These are phyloP conservation scores for Noturus placidus DNA, from an alignment of 2,113 vertebrate genomes.

Conservation along the genomic window DNA sequence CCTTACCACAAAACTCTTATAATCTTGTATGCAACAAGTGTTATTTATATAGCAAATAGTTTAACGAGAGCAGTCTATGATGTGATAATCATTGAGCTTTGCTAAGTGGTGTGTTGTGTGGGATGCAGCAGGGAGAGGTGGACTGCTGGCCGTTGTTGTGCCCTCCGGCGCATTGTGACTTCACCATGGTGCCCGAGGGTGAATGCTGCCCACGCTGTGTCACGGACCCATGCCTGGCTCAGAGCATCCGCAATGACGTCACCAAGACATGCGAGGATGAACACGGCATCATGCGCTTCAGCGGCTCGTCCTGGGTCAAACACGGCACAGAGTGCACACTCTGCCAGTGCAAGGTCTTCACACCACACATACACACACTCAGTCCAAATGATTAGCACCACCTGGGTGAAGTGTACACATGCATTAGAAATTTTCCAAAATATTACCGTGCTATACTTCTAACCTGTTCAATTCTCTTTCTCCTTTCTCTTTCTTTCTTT, in stretches of 20 bases:
- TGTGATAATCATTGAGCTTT: neutral
- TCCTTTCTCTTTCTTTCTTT: constrained; percentile 38
- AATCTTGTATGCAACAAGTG: neutral
- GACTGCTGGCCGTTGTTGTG: constrained; percentile 97
- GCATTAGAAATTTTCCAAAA: neutral
- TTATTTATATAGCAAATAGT: neutral
- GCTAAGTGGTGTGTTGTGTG: neutral
- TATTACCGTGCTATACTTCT: neutral
- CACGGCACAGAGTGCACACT: constrained; percentile 96
- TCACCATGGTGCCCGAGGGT: constrained; percentile 86
- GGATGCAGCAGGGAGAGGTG: constrained; percentile 79
- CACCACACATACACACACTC: neutral
- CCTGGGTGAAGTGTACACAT: neutral
- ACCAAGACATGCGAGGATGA: constrained; percentile 96
- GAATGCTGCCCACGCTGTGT: constrained; percentile 93
- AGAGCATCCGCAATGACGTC: constrained; percentile 92
- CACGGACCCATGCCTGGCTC: constrained; percentile 91
- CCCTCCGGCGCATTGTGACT: constrained; percentile 89
- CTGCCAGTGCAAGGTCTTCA: constrained; percentile 89
- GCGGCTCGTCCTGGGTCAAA: constrained; percentile 95
- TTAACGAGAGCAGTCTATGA: neutral
- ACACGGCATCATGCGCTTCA: constrained; percentile 88
- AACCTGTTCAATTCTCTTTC: neutral
- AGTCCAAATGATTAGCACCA: neutral
- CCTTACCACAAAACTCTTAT: neutral